phyloP scores from a whole-genome alignment of 2,797 vertebrate species.

The Enteromius thamalakanensis region DNA sequence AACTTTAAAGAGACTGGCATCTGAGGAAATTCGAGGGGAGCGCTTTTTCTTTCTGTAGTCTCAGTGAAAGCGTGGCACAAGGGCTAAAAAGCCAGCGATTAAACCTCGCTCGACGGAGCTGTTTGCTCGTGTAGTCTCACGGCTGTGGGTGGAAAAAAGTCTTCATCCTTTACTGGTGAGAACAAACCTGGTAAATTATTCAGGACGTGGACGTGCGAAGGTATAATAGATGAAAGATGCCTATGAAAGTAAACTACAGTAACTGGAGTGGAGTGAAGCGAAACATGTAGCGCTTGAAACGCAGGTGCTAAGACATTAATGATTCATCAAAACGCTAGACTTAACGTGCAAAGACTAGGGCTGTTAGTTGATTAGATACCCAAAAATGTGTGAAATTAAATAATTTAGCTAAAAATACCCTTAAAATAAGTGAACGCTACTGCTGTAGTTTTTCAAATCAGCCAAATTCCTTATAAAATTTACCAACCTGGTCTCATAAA shows the following conservation, averaged over 20 bases:
- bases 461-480: neutral
- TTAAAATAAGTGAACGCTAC: too few species aligned
- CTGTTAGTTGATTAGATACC: neutral
- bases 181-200: constrained; percentile 37
- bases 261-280: constrained; percentile 8
- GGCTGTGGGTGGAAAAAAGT: neutral
- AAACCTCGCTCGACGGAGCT: constrained; percentile 12
- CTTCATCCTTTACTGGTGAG: constrained; percentile 16
- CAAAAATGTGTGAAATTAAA: neutral
- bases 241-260: constrained; percentile 32
- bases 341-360: neutral
- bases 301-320: constrained; percentile 10
- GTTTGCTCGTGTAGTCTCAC: constrained; percentile 26
- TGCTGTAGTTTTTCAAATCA: neutral
- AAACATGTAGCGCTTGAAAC: constrained; percentile 45
- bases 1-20: constrained; percentile 62
- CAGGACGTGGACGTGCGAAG: constrained; percentile 21
- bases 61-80: constrained; percentile 10
- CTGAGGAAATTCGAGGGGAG: constrained; percentile 52
- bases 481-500: too few species aligned
- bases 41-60: constrained; percentile 5
- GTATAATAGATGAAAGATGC: constrained; percentile 25
- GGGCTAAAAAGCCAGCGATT: constrained; percentile 36
- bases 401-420: neutral
- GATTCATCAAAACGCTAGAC: constrained; percentile 32